Conservation (phyloP, 2,113 vertebrate genomes). For the Silurus meridionalis region DNA sequence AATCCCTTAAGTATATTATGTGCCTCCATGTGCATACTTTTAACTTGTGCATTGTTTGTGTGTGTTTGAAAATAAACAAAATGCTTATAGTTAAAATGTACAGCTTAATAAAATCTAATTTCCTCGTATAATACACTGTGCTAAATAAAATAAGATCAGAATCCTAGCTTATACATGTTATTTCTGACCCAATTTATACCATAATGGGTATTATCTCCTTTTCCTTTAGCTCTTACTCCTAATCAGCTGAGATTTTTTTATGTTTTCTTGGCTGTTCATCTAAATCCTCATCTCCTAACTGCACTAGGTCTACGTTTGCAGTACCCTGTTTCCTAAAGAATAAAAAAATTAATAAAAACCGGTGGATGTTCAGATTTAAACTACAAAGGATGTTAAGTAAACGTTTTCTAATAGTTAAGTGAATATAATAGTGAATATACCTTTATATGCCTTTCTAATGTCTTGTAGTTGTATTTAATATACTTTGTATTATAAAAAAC, state of each 20-base stretch:
- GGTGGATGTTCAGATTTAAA: not conserved
- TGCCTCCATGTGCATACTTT: not conserved
- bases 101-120: not conserved
- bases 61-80: not conserved
- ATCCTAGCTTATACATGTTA: not conserved
- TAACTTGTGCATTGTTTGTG: not conserved
- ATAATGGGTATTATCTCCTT: not conserved
- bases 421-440: not conserved
- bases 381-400: not conserved
- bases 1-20: not conserved
- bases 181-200: not conserved
- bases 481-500: not conserved
- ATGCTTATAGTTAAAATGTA: not conserved
- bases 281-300: not conserved
- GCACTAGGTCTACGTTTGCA: not conserved
- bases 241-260: not conserved
- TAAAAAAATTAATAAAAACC: not conserved
- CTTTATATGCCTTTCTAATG: not conserved
- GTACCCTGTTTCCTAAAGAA: not conserved
- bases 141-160: not conserved
- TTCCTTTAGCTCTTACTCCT: not conserved
- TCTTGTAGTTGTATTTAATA: not conserved
- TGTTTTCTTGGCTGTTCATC: not conserved
- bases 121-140: not conserved
- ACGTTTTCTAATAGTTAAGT: not conserved